phyloP scores from a whole-genome alignment of 64 coral and sea anemone species.

The Stichodactyla helianthus region DNA sequence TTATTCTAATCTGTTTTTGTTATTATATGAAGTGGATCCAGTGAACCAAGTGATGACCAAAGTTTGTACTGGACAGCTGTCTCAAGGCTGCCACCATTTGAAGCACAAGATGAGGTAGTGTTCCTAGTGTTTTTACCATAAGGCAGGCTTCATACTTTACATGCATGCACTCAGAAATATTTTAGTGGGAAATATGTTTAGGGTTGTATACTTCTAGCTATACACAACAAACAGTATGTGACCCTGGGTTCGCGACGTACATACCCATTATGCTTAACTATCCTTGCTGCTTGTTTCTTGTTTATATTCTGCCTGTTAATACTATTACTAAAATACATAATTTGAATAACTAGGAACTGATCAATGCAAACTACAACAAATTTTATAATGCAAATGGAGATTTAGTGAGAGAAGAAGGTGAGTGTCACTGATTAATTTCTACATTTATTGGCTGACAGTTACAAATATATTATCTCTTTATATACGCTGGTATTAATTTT shows the following conservation, averaged over 20 bases:
- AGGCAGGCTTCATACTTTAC: no score
- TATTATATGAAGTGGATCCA: not conserved
- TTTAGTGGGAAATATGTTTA: no score
- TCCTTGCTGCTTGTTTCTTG: no score
- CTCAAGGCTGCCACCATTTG: constrained; percentile 82
- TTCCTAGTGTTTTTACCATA: no score
- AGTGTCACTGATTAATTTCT: not conserved
- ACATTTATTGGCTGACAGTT: no score
- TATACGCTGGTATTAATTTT: not conserved
- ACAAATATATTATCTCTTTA: no score
- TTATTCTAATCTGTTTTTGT: not conserved
- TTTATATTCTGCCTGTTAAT: no score
- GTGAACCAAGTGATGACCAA: constrained; percentile 85
- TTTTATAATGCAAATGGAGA: constrained; percentile 94
- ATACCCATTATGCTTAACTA: no score
- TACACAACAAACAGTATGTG: no score
- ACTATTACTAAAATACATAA: not conserved
- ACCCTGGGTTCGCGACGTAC: no score
- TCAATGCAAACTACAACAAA: constrained; percentile 76
- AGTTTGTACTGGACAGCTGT: constrained; percentile 96
- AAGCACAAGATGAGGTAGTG: constrained; percentile 81
- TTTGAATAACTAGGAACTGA: constrained; percentile 53
- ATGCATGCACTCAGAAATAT: no score
- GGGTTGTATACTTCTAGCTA: no score
- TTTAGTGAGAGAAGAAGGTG: constrained; percentile 83